Evolutionary conservation across 2,797 vertebrate genomes (phyloP), one percentile per base, ranked within the genome.

Genomic region (Buceros bicornis): DNA sequence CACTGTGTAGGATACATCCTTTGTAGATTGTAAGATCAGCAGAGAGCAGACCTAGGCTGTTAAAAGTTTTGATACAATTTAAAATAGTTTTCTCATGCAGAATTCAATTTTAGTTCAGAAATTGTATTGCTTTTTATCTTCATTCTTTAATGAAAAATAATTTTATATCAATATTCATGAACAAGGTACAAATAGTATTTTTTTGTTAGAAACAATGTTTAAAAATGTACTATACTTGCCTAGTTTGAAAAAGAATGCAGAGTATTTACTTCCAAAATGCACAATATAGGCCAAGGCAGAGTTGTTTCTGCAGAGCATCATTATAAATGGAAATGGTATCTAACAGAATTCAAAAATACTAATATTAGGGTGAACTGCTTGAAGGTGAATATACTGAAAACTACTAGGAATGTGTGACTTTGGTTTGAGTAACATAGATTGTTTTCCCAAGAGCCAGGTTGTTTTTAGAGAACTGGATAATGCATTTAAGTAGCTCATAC

Each of bases 11-110:
- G 92, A 62, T 70, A 6, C 10, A 37, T 74, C 26, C 26, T 88
- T 84, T 93, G 70, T 85, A 83, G 69, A 19, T 53, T 65, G 47
- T 64, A 76, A 88, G 40, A 79, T 58, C 88, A 74, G 24, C 54
- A 69, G 48, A 81, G 53, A 88, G 47, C 74, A 92, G 87, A 85
- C 37, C 37, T 74, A 53, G 0, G 1, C 25, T 79, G 31, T 64
- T 92, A n/a, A 61, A 91, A 92, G 29, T 89, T 93, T 70, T 47
- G 11, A 58, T 84, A 19, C 11, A 31, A 83, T 95, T 81, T 82
- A 2, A 83, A 90, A 53, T 48, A 47, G 21, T 10, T 77, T 82
- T 88, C 10, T 5, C 21, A 28, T 2, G 1, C 16, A 67, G 24
- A 81, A 58, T 66, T 78, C 21, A 22, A 2, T 80, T 87, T 73